Base-by-base conservation (phyloP, 2,113 vertebrate species). In the Ammodytes marinus region DNA sequence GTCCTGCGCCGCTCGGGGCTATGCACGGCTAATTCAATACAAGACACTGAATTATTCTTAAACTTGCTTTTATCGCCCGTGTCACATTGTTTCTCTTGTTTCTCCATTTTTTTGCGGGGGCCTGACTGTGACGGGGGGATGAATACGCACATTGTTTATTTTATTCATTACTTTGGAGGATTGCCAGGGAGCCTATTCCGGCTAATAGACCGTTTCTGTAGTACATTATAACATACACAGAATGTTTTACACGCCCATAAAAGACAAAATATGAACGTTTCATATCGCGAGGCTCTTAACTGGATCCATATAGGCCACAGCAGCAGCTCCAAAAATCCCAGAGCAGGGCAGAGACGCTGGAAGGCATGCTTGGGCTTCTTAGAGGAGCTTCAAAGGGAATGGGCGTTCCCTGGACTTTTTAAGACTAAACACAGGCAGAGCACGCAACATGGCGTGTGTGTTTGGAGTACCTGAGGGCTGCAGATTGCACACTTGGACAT, bases 181-280 rank as follows among this genome's bases (percentile, higher is more conserved):
- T 74, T 66, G 83, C 88, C 89, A 92, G 73, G 46, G 39, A 86
- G 57, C 68, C 82, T 86, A 78, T 88, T 87, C 85, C 12, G 37
- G 60, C 84, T 88, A 88, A 90, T 82, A 88, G 84, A 89, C 79
- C 77, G 4, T 46, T 27, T 87, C 74, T 79, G 68, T 45, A 73
- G 79, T 50, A 71, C 86, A 75, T 86, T 87, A 47, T 86, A 89
- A 92, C 87, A 75, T 85, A 90, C 92, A 91, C 83, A 89, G 85
- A 91, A 89, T 90, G 89, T 89, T 92, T 88, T 84, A 90, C 86
- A 90, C 58, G 81, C 77, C 84, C 74, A 74, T 94, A 91, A 91
- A 27, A 94, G 80, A 79, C 68, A 61, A 82, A 89, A 91, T 83
- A 90, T 89, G 81, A 87, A 85, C 46, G 37, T 19, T 77, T 27